Percentiles rank a stretch among this genome's conserved stretches.
These are phyloP conservation scores for Grapholita molesta DNA, from an alignment of 1,140 invertebrate genomes.

Conservation along the genomic window DNA sequence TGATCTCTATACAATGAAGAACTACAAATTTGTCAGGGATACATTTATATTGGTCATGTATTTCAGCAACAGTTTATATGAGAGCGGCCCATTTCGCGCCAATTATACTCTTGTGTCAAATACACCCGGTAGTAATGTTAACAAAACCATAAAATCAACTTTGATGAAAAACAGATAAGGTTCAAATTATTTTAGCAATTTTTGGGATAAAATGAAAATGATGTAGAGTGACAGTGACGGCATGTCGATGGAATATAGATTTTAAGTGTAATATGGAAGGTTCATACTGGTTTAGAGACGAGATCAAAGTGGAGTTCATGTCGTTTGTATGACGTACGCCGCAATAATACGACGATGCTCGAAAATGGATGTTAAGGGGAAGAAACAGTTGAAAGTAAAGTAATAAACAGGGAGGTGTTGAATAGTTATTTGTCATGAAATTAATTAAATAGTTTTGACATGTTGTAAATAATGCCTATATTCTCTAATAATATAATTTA, in stretches of 20 bases:
- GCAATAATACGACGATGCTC: constrained; percentile 58
- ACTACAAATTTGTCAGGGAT: background rate
- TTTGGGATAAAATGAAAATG: constrained; percentile 39
- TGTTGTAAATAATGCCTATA: too few species aligned
- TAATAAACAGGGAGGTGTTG: too few species aligned
- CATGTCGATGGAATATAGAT: constrained; percentile 36
- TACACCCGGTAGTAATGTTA: constrained; percentile 32
- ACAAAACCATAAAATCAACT: constrained; percentile 30
- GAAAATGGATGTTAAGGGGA: constrained; percentile 54
- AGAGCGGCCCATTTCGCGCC: constrained; percentile 39
- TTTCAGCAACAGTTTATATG: constrained; percentile 29
- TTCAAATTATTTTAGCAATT: constrained; percentile 20
- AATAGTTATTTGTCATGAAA: background rate
- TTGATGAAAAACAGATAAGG: constrained; percentile 25
- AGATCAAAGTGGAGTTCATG: constrained; percentile 57
- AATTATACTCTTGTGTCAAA: constrained; percentile 48
- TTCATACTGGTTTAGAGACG: constrained; percentile 29
- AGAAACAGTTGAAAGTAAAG: constrained; percentile 17
- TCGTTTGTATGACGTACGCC: constrained; percentile 57
- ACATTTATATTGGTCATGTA: background rate
- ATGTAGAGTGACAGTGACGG: constrained; percentile 30
- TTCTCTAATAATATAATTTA: too few species aligned
- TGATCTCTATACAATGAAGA: background rate
- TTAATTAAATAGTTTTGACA: background rate
- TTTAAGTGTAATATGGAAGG: constrained; percentile 29